Evolutionary conservation across 2,888 invertebrate genomes (phyloP), one percentile per base, ranked within the genome.

Genomic region (Chorisops tibialis): DNA sequence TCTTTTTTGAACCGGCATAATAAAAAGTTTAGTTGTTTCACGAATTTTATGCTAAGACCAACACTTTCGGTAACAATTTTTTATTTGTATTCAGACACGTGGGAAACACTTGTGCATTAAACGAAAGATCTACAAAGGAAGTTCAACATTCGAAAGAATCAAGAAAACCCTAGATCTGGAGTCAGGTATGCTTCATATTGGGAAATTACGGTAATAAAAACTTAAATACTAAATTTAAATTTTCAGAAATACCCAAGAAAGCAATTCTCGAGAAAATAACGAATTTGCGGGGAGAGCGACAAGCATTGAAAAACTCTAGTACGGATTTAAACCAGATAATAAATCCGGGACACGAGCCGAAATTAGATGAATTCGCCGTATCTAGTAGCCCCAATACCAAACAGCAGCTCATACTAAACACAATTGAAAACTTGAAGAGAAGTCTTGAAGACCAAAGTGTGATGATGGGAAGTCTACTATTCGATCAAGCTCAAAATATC

Each of bases 371-470:
- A 67, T 18, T 65, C 65, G 35, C 59, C 61, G 52, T 61, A 61
- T 41, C 56, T 51, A 69, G 68, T 63, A n/a, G n/a, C n/a, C 52
- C 69, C 41, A 69, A 67, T 59, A 65, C 66, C 59, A 78, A 81
- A 58, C 76, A 81, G 67, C 83, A 84, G 70, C 81, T 85, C 81
- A 82, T 91, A 60, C 79, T 90, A 66, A 88, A 87, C 74, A 91
- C 91, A 2, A 82, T 91, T 69, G 87, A 87, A 68, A 88, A 87
- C 66, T 78, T 91, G 58, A 90, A 91, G 69, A 84, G 87, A 68
- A 90, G 88, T 74, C 80, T 91, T 61, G 89, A 91, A 77, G 87
- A 89, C 77, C 91, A 91, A 73, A 78, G 79, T 66, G 73, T 77
- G n/a, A n/a, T n/a, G n/a, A n/a, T n/a, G n/a, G n/a, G n/a, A n/a